Conservation (phyloP, 2,113 vertebrate species). For the Hyperopisus bebe region DNA sequence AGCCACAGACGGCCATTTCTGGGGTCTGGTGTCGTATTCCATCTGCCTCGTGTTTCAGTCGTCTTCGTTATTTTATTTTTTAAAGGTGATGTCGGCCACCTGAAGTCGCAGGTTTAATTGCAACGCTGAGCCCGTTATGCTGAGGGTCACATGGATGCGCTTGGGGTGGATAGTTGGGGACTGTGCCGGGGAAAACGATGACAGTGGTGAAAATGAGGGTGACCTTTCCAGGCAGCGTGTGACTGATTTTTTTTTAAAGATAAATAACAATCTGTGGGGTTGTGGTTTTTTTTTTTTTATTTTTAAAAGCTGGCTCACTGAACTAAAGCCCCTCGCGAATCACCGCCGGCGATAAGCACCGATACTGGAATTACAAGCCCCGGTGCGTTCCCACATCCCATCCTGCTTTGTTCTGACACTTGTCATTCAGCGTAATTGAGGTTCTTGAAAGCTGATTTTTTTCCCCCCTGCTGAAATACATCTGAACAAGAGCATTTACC, state of each 20-base stretch:
- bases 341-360: background rate
- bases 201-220: background rate
- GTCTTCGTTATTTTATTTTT: background rate
- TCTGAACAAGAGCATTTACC: background rate
- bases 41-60: background rate
- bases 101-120: background rate
- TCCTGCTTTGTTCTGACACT: background rate
- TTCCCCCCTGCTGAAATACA: background rate
- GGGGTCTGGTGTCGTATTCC: background rate
- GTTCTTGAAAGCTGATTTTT: background rate
- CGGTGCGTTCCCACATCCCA: background rate
- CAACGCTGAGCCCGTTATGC: background rate
- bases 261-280: background rate
- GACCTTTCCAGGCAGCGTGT: background rate
- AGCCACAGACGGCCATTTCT: background rate
- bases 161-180: background rate
- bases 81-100: background rate
- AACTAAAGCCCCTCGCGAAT: background rate
- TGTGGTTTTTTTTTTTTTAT: background rate
- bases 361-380: background rate
- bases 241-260: background rate
- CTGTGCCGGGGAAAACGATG: background rate
- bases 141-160: background rate
- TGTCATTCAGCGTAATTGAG: constrained; percentile 7
- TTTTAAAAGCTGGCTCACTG: background rate